phyloP scores from a whole-genome alignment of 2,888 invertebrate genomes.

The Fragum sueziense region DNA sequence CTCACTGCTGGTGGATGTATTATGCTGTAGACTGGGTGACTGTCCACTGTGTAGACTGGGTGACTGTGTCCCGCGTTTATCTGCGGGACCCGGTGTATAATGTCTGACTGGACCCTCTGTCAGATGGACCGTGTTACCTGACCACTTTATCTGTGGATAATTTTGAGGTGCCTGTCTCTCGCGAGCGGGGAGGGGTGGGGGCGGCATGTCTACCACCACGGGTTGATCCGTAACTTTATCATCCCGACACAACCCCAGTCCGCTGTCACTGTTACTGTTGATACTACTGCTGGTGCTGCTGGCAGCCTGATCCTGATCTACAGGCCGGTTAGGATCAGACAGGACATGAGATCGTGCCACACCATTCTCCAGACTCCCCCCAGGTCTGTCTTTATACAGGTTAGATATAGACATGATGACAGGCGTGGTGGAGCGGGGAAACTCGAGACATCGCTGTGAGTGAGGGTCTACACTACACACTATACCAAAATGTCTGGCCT shows the following conservation, averaged over 20 bases:
- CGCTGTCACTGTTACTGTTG: constrained; percentile 97
- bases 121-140: constrained; percentile 57
- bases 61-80: neutral
- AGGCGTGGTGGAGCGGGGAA: constrained; percentile 91
- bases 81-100: constrained; percentile 31
- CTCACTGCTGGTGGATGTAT: constrained; percentile 68
- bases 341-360: constrained; percentile 76
- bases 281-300: constrained; percentile 88
- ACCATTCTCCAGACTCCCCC: constrained; percentile 72
- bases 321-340: constrained; percentile 67
- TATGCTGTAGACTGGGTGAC: constrained; percentile 30
- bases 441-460: constrained; percentile 89
- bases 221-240: constrained; percentile 75
- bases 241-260: constrained; percentile 85
- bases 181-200: constrained; percentile 51
- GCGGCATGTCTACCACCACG: constrained; percentile 38
- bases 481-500: constrained; percentile 92
- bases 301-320: constrained; percentile 59
- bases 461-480: constrained; percentile 84
- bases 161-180: constrained; percentile 33
- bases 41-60: no score
- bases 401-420: constrained; percentile 85
- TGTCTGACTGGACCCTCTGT: constrained; percentile 63
- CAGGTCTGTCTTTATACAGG: constrained; percentile 83
- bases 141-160: constrained; percentile 59